Evolutionary conservation across 2,888 invertebrate species (phyloP), one percentile per base, ranked within the genome.

Genomic region (Eustalomyia histrio): DNA sequence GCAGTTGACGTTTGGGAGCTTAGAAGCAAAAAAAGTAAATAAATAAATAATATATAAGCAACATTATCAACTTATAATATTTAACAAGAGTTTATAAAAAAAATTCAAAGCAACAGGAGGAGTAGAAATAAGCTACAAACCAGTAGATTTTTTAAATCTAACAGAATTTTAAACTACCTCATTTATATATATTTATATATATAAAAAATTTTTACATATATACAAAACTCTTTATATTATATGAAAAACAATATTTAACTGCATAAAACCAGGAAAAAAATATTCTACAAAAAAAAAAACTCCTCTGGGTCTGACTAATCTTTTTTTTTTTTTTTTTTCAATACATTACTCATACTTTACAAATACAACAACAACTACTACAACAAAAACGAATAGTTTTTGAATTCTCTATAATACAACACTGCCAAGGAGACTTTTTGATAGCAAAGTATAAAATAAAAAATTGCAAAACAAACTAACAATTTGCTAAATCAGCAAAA

Each of bases 241-340:
- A 55, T 76, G 33, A 76, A 64, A 39, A 67, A 67, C 35, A 76
- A 61, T 18, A 69, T 47, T 60, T 65, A 78, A 67, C 72, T 79
- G 78, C 78, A 79, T 73, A 55, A 67, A 73, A 78, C 72, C 78
- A 57, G 57, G 67, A 67, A 73, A 73, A 78, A 69, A 73, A 39
- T n/a, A 67, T 55, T 58, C 52, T 58, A 72, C 43, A 61, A n/a
- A 14, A 35, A 60, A 6, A 35, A 8, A 60, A 79, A 81, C 81
- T 81, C 81, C 81, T 78, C 81, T 78, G 81, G 81, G 78, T 81
- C 81, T 81, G 81, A 81, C 81, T 81, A 78, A 81, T 78, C 74
- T 74, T 74, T 78, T 78, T 14, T n/a, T n/a, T n/a, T 78, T 71
- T 74, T 74, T 78, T 78, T 72, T 57, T 64, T 68, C 58, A 68